Evolutionary conservation across 2,797 vertebrate species (phyloP), one percentile per base, ranked within the genome.

Genomic region (Coreius guichenoti): DNA sequence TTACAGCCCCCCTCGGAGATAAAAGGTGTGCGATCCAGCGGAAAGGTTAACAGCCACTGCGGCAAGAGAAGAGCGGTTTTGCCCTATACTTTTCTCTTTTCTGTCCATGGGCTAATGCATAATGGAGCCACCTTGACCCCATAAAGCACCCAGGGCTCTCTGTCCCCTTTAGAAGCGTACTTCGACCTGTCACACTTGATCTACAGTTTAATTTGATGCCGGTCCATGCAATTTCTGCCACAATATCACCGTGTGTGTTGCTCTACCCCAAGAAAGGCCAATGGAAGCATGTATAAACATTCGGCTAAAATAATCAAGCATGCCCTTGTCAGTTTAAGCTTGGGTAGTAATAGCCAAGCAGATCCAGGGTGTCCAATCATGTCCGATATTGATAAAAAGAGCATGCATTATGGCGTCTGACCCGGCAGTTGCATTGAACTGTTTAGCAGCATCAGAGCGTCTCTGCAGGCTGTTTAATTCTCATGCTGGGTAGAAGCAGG

Each of bases 101-200:
- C 33, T 69, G 58, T 85, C 80, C 70, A 84, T 56, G 36, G 82
- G 74, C 61, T 88, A 73, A 84, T 84, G 86, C 82, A 80, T 68
- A 88, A 77, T 78, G 79, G 63, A 54, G 72, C 65, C 78, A 82
- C 70, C 81, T 67, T 87, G 89, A 86, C 84, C 83, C 75, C 75
- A 87, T 89, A 87, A 89, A 88, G 51, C 84, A 88, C 26, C 36
- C 83, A 65, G 77, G 72, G 73, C 80, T 74, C 63, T 13, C 29
- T 68, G 75, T 79, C 69, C 58, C 74, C 77, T 83, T 43, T 26
- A 49, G 23, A 85, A 45, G 68, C 51, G 26, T 31, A 81, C 33
- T 73, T 80, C 39, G 74, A 78, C 72, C 84, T 89, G 89, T 88
- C 91, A 88, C 45, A 68, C 75, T 87, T 92, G 91, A 92, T 91